These are phyloP conservation scores for Lacanobia oleracea DNA, from an alignment of 2,888 invertebrate genomes.

Conservation along the genomic window DNA sequence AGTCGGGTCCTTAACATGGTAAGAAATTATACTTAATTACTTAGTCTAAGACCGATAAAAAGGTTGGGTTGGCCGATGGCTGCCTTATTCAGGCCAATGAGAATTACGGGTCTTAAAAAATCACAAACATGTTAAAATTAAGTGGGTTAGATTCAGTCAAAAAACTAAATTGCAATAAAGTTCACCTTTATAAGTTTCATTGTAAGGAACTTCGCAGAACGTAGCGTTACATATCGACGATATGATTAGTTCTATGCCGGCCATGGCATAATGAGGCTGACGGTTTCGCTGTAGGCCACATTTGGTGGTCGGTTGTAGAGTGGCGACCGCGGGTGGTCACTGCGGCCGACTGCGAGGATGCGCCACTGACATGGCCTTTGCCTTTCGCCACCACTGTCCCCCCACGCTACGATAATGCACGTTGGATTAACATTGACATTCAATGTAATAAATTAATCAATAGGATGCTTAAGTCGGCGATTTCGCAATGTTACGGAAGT, in stretches of 20 bases:
- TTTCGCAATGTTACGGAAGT: conserved; percentile 19
- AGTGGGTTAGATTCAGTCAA: not conserved
- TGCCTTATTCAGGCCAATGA: no score
- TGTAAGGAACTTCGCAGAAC: conserved; percentile 80
- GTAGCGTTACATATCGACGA: conserved; percentile 86
- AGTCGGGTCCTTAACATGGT: conserved; percentile 31
- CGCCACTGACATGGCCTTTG: conserved; percentile 54
- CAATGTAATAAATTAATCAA: conserved; percentile 21
- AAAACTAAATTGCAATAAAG: not conserved
- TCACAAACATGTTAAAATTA: not conserved
- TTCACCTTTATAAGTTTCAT: conserved; percentile 73
- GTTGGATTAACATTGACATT: conserved; percentile 71
- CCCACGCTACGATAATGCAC: conserved; percentile 67
- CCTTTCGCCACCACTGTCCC: conserved; percentile 45
- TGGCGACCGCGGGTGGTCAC: conserved; percentile 61
- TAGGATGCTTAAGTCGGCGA: conserved; percentile 11
- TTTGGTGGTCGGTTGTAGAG: conserved; percentile 61
- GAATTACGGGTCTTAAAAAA: not conserved
- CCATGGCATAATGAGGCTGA: conserved; percentile 75
- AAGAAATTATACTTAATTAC: not conserved
- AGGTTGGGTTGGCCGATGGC: no score
- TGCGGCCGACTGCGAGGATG: conserved; percentile 57
- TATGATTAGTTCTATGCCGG: conserved; percentile 84
- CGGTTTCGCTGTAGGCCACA: conserved; percentile 46
- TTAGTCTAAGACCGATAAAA: no score